Evolutionary conservation across 2,888 invertebrate species (phyloP).

Genomic region (Epicampocera succincta): DNA sequence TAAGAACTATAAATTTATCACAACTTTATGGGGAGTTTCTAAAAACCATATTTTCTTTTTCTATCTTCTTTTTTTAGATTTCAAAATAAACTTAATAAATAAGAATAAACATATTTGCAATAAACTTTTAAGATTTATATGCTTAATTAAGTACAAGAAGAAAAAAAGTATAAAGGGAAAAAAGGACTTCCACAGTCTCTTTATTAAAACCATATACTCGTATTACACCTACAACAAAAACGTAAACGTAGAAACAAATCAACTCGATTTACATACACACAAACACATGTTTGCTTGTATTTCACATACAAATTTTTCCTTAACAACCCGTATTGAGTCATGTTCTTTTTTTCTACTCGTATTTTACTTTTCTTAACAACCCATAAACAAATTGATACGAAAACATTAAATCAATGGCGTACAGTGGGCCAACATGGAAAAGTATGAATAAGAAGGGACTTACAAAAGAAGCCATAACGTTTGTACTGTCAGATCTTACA

Average conservation of each 20-base stretch:
- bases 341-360: slow-evolving; percentile 21
- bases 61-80: too few relatives aligned
- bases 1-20: background rate
- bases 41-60: slow-evolving; percentile 24
- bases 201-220: background rate
- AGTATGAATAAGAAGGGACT: too few relatives aligned
- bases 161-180: slow-evolving; percentile 48
- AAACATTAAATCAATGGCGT: slow-evolving; percentile 47
- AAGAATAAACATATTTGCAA: slow-evolving; percentile 46
- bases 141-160: slow-evolving; percentile 60
- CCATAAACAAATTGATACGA: slow-evolving; percentile 57
- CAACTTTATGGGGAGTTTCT: slow-evolving; percentile 20
- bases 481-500: too few relatives aligned
- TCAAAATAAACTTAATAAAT: slow-evolving; percentile 29
- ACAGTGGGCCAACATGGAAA: slow-evolving; percentile 8
- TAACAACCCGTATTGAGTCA: slow-evolving; percentile 52
- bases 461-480: too few relatives aligned
- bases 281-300: too few relatives aligned
- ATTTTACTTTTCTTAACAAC: slow-evolving; percentile 44
- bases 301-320: slow-evolving; percentile 24
- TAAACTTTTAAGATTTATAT: slow-evolving; percentile 58
- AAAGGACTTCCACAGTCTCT: background rate
- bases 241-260: background rate
- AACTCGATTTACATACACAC: background rate
- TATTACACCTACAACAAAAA: slow-evolving; percentile 2